A percentile compares a stretch with the other conserved stretches of the same genome.
These are phyloP conservation scores for Enoplosus armatus DNA, from an alignment of 2,797 vertebrate genomes.

Conservation along the genomic window DNA sequence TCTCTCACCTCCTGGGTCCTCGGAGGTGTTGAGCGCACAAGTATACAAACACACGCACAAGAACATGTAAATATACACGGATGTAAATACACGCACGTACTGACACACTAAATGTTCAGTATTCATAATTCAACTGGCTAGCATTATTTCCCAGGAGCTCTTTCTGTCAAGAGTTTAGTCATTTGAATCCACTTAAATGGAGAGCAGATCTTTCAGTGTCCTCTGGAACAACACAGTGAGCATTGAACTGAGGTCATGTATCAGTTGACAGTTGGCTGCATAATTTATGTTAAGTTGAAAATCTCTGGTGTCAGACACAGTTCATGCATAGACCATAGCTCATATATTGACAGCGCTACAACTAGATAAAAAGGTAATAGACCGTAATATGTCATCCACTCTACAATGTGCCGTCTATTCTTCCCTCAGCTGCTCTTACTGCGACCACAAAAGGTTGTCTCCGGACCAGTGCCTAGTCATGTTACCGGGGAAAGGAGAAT, in stretches of 20 bases:
- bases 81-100: conserved; percentile 46
- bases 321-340: conserved; percentile 75
- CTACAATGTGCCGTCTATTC: conserved; percentile 41
- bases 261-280: conserved; percentile 84
- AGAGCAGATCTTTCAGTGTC: conserved; percentile 72
- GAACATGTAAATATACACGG: conserved; percentile 36
- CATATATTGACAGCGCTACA: conserved; percentile 49
- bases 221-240: conserved; percentile 75
- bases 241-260: conserved; percentile 78
- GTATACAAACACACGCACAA: conserved; percentile 31
- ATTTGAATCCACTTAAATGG: conserved; percentile 73
- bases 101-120: conserved; percentile 61
- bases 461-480: conserved; percentile 7
- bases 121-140: conserved; percentile 74
- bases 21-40: conserved; percentile 55
- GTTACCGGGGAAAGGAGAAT: background rate
- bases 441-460: conserved; percentile 21
- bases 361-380: conserved; percentile 63
- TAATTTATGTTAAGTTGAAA: conserved; percentile 85
- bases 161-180: conserved; percentile 72
- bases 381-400: conserved; percentile 61
- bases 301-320: conserved; percentile 81
- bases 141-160: conserved; percentile 73
- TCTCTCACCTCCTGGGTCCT: conserved; percentile 68
- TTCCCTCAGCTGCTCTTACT: conserved; percentile 30